These are phyloP conservation scores for Synodontis membranacea DNA, from an alignment of 2,113 vertebrate species.

Conservation along the genomic window DNA sequence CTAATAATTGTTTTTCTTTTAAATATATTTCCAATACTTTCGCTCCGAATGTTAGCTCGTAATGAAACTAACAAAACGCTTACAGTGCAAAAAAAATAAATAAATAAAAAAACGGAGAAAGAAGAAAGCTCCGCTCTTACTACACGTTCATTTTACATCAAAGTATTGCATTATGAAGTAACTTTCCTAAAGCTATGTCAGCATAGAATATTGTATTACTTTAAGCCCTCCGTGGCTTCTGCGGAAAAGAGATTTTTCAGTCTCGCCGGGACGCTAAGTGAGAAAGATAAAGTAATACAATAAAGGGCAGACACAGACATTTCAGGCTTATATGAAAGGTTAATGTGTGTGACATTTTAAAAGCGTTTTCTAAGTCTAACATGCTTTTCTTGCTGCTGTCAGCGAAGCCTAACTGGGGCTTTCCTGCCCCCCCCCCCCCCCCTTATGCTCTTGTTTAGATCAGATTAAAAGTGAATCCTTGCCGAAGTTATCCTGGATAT, in stretches of 20 bases:
- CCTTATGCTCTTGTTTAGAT: neutral
- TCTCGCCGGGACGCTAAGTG: neutral
- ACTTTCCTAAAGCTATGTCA: slow-evolving; percentile 5
- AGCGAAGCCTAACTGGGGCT: neutral
- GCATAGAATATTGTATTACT: neutral
- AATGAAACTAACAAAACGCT: neutral
- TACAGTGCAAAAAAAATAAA: neutral
- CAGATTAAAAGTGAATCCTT: neutral
- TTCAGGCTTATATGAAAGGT: neutral
- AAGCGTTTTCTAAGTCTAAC: neutral
- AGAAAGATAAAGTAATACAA: neutral
- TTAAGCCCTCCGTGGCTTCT: neutral
- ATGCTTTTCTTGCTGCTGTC: neutral
- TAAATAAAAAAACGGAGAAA: neutral
- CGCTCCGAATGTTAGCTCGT: neutral
- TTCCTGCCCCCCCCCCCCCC: neutral
- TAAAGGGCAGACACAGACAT: neutral
- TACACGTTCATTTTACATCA: neutral
- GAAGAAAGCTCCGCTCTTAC: neutral
- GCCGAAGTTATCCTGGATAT: neutral
- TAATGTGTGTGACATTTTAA: neutral
- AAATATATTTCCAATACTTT: neutral
- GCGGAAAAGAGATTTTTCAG: neutral
- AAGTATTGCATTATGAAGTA: neutral
- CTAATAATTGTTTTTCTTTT: neutral